These are phyloP conservation scores for Erpobdella octoculata DNA, from an alignment of 2,888 invertebrate genomes.

Conservation along the genomic window DNA sequence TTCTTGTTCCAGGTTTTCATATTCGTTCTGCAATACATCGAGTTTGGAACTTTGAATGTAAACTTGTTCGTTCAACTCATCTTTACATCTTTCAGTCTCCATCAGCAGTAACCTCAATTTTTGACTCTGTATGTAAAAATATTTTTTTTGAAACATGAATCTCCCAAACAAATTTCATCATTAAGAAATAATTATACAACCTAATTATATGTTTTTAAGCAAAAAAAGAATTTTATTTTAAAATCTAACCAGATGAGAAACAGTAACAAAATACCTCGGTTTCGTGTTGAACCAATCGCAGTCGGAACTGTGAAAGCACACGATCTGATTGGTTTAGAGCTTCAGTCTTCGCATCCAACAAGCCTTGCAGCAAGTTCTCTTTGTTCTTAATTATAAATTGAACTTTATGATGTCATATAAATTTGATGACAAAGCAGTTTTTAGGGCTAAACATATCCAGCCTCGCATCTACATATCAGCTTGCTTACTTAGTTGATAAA, in stretches of 20 bases:
- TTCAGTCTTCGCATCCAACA: conserved; percentile 50
- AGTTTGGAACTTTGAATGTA: conserved; percentile 40
- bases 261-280: conserved; percentile 43
- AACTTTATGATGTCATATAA: too few relatives aligned
- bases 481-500: too few relatives aligned
- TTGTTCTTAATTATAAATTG: conserved; percentile 31
- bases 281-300: conserved; percentile 45
- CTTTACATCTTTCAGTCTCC: conserved; percentile 44
- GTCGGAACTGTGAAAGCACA: conserved; percentile 46
- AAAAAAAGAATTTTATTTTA: background rate
- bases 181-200: background rate
- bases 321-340: conserved; percentile 51
- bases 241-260: background rate
- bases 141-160: background rate
- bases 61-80: conserved; percentile 42
- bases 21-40: conserved; percentile 41
- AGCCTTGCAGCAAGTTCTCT: conserved; percentile 43
- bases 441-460: too few relatives aligned
- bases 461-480: too few relatives aligned
- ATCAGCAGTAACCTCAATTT: conserved; percentile 43
- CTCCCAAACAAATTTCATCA: too few relatives aligned
- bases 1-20: conserved; percentile 42
- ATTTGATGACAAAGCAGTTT: too few relatives aligned
- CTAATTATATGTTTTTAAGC: background rate
- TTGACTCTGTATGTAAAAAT: conserved; percentile 39